Percentiles rank a stretch among this genome's conserved stretches.
Conservation (phyloP, 2,888 invertebrate genomes). For the Ptychoptera contaminata region DNA sequence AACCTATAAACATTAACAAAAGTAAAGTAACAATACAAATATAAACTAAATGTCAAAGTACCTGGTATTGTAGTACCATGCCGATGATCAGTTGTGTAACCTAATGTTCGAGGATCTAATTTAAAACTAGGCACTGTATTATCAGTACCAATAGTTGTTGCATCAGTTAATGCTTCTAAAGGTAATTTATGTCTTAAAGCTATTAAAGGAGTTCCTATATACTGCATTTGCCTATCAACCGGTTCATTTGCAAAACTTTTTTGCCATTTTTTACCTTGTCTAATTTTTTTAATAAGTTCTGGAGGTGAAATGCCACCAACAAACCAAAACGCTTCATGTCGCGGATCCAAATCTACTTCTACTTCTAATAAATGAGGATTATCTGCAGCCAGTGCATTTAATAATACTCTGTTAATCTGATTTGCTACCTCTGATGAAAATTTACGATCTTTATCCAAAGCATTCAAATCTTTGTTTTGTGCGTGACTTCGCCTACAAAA, state of each 20-base stretch:
- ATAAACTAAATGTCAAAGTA: constrained; percentile 18
- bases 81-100: constrained; percentile 37
- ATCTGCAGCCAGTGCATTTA: constrained; percentile 40
- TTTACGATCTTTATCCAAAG: constrained; percentile 19
- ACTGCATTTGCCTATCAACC: constrained; percentile 51
- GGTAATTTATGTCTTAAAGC: constrained; percentile 55
- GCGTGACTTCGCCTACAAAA: constrained; percentile 10
- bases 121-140: constrained; percentile 41
- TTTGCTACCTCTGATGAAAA: constrained; percentile 34
- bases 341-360: constrained; percentile 59
- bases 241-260: constrained; percentile 36
- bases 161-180: constrained; percentile 43
- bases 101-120: constrained; percentile 44
- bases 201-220: constrained; percentile 45
- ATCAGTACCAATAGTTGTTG: constrained; percentile 33
- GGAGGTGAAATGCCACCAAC: constrained; percentile 55
- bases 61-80: constrained; percentile 65
- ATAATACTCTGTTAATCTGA: constrained; percentile 53
- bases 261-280: constrained; percentile 28
- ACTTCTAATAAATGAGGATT: constrained; percentile 39
- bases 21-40: not conserved
- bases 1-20: constrained; percentile 38
- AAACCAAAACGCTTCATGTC: constrained; percentile 77
- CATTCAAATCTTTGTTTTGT: no score
- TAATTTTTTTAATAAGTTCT: constrained; percentile 27